phyloP scores from a whole-genome alignment of 2,888 invertebrate species.

The Melanargia galathea region DNA sequence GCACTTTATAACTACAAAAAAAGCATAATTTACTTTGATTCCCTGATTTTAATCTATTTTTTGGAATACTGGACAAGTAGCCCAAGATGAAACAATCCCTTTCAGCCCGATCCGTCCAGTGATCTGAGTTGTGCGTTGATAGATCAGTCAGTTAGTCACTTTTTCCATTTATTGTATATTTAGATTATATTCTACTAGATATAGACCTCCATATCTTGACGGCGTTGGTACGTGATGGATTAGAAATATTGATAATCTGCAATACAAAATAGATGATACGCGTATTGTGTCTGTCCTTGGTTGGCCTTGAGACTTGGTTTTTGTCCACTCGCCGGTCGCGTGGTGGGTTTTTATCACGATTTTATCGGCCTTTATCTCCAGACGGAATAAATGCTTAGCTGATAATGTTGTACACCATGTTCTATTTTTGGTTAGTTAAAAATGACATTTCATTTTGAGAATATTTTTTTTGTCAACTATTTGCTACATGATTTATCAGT shows the following conservation, averaged over 20 bases:
- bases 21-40: too few relatives aligned
- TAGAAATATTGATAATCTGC: constrained; percentile 9
- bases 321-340: constrained; percentile 51
- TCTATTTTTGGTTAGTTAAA: constrained; percentile 20
- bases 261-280: not conserved
- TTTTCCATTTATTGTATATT: too few relatives aligned
- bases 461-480: not conserved
- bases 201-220: not conserved
- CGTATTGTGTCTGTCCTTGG: constrained; percentile 15
- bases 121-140: too few relatives aligned
- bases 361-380: constrained; percentile 59
- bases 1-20: too few relatives aligned
- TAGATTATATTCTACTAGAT: too few relatives aligned
- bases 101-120: too few relatives aligned
- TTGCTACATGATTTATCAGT: not conserved
- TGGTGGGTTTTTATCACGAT: constrained; percentile 53
- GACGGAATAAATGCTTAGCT: constrained; percentile 45
- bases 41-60: too few relatives aligned
- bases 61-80: too few relatives aligned
- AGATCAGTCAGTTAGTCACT: too few relatives aligned
- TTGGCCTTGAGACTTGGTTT: constrained; percentile 23
- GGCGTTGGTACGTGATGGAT: constrained; percentile 8
- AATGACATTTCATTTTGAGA: not conserved
- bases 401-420: constrained; percentile 24
- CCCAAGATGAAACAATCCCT: too few relatives aligned